Conservation (phyloP, 1,140 invertebrate species). For the Lerema accius region DNA sequence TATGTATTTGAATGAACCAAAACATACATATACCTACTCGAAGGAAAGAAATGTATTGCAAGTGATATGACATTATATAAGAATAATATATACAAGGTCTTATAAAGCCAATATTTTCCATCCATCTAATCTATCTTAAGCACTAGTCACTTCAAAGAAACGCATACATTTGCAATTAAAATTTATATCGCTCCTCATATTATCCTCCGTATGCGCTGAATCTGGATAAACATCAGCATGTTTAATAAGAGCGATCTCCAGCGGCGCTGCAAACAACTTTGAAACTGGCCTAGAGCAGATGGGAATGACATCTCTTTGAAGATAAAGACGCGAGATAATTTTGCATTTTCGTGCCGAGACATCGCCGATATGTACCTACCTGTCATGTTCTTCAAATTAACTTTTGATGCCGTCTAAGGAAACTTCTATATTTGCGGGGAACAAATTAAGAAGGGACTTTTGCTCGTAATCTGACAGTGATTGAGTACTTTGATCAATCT, state of each 20-base stretch:
- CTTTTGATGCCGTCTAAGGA: conserved; percentile 59
- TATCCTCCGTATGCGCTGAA: conserved; percentile 52
- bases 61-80: too few relatives aligned
- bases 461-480: not conserved
- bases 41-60: too few relatives aligned
- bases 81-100: too few relatives aligned
- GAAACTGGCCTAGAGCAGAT: conserved; percentile 71
- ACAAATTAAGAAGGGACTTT: conserved; percentile 35
- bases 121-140: not conserved
- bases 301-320: conserved; percentile 80
- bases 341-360: conserved; percentile 73
- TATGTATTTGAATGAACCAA: too few relatives aligned
- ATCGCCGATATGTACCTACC: conserved; percentile 65
- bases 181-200: conserved; percentile 52
- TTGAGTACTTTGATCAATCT: not conserved
- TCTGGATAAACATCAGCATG: conserved; percentile 67
- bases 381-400: conserved; percentile 69
- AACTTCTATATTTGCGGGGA: conserved; percentile 51
- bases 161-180: conserved; percentile 48
- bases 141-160: not conserved
- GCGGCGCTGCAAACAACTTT: conserved; percentile 72
- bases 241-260: conserved; percentile 69
- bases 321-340: conserved; percentile 80
- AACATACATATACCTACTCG: too few relatives aligned
- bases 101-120: too few relatives aligned